phyloP scores from a whole-genome alignment of 2,113 vertebrate genomes.

The Grammomys surdaster region DNA sequence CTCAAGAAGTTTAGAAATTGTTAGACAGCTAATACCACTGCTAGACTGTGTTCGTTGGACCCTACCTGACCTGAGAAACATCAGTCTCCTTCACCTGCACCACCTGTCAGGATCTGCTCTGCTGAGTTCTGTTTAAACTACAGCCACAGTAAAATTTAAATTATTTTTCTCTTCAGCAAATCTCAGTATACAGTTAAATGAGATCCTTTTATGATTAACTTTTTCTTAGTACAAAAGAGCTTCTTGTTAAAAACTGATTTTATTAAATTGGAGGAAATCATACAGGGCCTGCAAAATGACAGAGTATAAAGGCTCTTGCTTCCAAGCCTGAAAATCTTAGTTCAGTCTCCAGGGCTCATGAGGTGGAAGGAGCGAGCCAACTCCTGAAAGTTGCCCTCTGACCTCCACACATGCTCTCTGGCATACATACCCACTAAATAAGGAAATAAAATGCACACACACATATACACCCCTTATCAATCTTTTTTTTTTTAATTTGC shows the following conservation, averaged over 20 bases:
- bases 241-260: conserved; percentile 27
- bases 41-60: neutral
- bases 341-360: neutral
- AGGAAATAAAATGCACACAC: neutral
- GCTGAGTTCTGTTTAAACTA: neutral
- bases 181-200: neutral
- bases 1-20: conserved; percentile 22
- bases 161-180: conserved; percentile 23
- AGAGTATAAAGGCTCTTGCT: neutral
- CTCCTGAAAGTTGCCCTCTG: neutral
- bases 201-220: neutral
- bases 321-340: neutral
- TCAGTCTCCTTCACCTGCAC: neutral
- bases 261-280: neutral
- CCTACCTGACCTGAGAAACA: neutral
- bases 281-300: neutral
- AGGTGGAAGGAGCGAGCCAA: neutral
- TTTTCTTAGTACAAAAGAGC: conserved; percentile 31
- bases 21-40: neutral
- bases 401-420: neutral
- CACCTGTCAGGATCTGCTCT: neutral
- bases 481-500: neutral
- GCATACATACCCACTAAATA: neutral
- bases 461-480: neutral
- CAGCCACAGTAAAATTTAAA: conserved; percentile 9